These are phyloP conservation scores for Netelia virgata DNA, from an alignment of 2,888 invertebrate genomes.

Conservation along the genomic window DNA sequence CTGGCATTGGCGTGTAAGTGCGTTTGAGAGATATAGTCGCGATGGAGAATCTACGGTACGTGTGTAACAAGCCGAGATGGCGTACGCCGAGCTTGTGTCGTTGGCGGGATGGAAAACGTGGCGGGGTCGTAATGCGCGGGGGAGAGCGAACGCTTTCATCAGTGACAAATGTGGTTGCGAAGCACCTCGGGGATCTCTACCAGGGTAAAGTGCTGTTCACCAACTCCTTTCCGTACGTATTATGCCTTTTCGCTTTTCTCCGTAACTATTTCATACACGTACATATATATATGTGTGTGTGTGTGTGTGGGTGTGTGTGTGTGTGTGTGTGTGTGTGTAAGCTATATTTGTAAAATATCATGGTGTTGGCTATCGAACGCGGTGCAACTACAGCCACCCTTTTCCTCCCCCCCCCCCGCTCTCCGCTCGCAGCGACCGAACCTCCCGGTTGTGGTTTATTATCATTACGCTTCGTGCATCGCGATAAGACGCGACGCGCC, in stretches of 20 bases:
- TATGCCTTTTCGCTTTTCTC: slow-evolving; percentile 53
- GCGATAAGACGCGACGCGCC: slow-evolving; percentile 69
- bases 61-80: neutral
- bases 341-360: slow-evolving; percentile 61
- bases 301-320: too few species aligned
- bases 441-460: slow-evolving; percentile 68
- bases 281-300: too few species aligned
- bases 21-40: neutral
- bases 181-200: slow-evolving; percentile 47
- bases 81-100: neutral
- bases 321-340: too few species aligned
- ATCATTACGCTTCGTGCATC: slow-evolving; percentile 73
- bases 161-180: slow-evolving; percentile 63
- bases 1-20: slow-evolving; percentile 4
- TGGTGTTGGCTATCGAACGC: slow-evolving; percentile 66
- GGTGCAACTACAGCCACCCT: slow-evolving; percentile 61
- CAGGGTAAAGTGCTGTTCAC: slow-evolving; percentile 49
- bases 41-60: neutral
- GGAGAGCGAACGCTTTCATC: slow-evolving; percentile 44
- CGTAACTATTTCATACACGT: neutral
- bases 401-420: neutral
- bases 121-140: slow-evolving; percentile 3
- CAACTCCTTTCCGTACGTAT: slow-evolving; percentile 1
- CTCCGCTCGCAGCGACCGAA: neutral
- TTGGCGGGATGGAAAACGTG: slow-evolving; percentile 5